Conservation (phyloP, 2,113 vertebrate species). For the Peromyscus californicus region DNA sequence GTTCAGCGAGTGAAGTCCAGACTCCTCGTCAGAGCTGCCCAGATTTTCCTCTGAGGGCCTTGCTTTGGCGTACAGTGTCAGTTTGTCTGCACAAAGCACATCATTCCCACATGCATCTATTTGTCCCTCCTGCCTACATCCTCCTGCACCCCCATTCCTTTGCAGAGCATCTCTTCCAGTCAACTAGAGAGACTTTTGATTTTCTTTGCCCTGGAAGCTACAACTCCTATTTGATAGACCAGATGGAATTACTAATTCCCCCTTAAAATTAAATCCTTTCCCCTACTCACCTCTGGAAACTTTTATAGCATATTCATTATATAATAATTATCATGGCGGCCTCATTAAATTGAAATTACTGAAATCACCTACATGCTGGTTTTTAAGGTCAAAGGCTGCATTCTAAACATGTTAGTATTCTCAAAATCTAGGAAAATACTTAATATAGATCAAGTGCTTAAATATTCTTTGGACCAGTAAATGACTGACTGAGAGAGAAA, state of each 20-base stretch:
- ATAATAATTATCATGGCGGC: not conserved
- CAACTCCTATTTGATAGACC: not conserved
- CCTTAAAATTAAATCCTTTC: not conserved
- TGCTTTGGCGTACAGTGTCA: not conserved
- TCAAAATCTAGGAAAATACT: not conserved
- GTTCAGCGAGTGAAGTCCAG: not conserved
- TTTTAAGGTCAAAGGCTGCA: not conserved
- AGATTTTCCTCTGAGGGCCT: not conserved
- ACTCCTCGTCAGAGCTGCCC: not conserved
- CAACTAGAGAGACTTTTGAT: not conserved
- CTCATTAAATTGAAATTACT: not conserved
- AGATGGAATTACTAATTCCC: not conserved
- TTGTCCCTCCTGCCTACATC: accelerated
- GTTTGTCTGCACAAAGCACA: not conserved
- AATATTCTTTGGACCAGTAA: not conserved
- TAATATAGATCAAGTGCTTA: not conserved
- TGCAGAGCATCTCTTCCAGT: not conserved
- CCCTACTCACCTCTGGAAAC: not conserved
- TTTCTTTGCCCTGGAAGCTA: not conserved
- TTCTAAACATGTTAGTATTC: not conserved
- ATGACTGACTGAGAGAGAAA: not conserved
- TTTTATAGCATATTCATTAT: not conserved
- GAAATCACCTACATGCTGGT: not conserved
- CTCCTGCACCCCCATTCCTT: accelerated
- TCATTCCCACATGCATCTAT: accelerated